Conservation (phyloP, 2,113 vertebrate genomes). For the Pachypanchax playfairii region DNA sequence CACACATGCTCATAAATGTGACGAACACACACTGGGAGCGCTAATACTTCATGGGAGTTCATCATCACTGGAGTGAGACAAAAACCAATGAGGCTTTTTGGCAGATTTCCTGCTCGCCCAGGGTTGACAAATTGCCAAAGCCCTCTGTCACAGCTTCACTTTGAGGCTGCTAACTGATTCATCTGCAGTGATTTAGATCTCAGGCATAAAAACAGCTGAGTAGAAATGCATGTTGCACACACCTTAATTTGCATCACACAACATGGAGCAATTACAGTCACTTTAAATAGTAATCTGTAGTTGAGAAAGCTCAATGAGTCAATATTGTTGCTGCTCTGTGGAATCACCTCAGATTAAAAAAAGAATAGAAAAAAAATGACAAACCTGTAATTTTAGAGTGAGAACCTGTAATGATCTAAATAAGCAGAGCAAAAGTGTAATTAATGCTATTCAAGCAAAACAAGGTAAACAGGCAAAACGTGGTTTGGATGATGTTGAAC, state of each 20-base stretch:
- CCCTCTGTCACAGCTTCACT: conserved; percentile 73
- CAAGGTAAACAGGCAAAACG: conserved; percentile 11
- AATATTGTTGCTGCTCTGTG: conserved; percentile 50
- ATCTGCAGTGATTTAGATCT: conserved; percentile 74
- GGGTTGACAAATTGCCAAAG: conserved; percentile 76
- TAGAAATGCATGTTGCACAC: conserved; percentile 64
- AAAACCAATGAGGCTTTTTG: conserved; percentile 76
- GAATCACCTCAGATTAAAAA: conserved; percentile 34
- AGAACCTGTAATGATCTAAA: conserved; percentile 36
- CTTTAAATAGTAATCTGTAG: conserved; percentile 70
- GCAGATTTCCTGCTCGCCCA: conserved; percentile 73
- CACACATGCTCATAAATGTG: conserved; percentile 64
- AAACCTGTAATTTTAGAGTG: conserved; percentile 45
- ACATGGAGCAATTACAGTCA: conserved; percentile 65
- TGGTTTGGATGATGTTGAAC: conserved; percentile 7
- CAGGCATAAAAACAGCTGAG: conserved; percentile 55
- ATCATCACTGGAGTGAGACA: conserved; percentile 71
- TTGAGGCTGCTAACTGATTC: conserved; percentile 71
- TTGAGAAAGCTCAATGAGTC: conserved; percentile 69
- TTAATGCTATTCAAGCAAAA: conserved; percentile 38
- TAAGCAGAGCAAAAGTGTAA: conserved; percentile 23
- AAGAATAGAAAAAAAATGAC: conserved; percentile 11
- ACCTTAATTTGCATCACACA: conserved; percentile 71
- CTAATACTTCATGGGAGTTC: conserved; percentile 74
- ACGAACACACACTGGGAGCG: conserved; percentile 62